Percentiles rank a stretch among this genome's conserved stretches.
These are phyloP conservation scores for Nemotelus nigrinus DNA, from an alignment of 2,888 invertebrate species.

Conservation along the genomic window DNA sequence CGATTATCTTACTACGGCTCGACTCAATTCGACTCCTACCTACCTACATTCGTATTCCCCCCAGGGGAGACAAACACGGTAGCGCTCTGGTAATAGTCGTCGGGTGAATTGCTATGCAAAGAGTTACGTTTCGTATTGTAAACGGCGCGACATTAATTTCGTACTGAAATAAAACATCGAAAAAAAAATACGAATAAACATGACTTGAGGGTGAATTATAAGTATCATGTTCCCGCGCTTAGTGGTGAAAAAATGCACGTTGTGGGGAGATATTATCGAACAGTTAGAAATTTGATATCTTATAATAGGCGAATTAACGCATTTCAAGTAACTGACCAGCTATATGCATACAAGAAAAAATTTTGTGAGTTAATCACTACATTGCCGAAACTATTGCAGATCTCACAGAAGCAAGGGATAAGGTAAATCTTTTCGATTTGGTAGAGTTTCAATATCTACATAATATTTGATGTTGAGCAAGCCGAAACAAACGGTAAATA, in stretches of 20 bases:
- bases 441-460: too few species aligned
- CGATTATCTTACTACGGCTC: conserved; percentile 7
- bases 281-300: conserved; percentile 10
- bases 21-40: too few species aligned
- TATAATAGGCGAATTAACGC: conserved; percentile 1
- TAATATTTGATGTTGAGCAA: too few species aligned
- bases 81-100: not conserved
- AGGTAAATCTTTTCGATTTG: too few species aligned
- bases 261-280: conserved; percentile 11
- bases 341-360: not conserved
- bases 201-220: not conserved
- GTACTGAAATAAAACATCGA: not conserved
- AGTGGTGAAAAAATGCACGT: not conserved
- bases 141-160: conserved; percentile 9
- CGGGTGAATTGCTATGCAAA: conserved; percentile 1
- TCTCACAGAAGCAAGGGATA: too few species aligned
- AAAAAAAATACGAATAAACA: not conserved
- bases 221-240: not conserved
- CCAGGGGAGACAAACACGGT: too few species aligned
- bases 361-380: not conserved
- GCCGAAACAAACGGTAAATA: too few species aligned
- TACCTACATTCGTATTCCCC: too few species aligned
- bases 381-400: too few species aligned
- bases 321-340: not conserved
- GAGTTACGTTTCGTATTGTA: conserved; percentile 2